phyloP scores from a whole-genome alignment of 2,113 vertebrate species.

The Leptocoma aspasia region DNA sequence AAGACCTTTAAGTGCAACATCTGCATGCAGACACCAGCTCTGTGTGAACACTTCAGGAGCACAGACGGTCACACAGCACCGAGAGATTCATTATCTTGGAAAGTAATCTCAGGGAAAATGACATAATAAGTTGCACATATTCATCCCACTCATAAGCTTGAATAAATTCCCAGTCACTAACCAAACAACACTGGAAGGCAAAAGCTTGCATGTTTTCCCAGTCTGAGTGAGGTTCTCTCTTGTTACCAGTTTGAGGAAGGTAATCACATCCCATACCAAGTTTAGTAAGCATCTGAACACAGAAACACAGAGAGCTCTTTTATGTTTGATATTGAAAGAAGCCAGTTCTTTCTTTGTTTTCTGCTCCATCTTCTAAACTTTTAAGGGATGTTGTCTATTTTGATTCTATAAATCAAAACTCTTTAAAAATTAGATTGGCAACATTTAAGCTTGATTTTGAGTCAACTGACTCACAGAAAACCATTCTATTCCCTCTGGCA shows the following conservation, averaged over 20 bases:
- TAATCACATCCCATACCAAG: background rate
- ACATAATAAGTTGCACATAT: slow-evolving; percentile 9
- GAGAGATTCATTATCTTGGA: background rate
- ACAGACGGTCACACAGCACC: background rate
- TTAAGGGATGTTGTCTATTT: background rate
- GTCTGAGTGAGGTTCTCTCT: background rate
- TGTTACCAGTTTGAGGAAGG: background rate
- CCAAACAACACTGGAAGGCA: background rate
- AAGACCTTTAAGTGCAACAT: slow-evolving; percentile 11
- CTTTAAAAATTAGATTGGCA: background rate
- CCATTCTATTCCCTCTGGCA: background rate
- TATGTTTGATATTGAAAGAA: background rate
- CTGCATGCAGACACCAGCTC: background rate
- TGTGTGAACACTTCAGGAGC: background rate
- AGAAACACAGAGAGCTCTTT: background rate
- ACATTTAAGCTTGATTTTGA: background rate
- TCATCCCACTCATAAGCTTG: background rate
- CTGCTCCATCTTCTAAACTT: background rate
- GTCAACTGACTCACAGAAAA: background rate
- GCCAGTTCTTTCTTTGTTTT: background rate
- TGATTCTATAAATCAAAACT: background rate
- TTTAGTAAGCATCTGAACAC: background rate
- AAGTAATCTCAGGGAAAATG: background rate
- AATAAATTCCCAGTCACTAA: slow-evolving; percentile 1
- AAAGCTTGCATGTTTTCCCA: background rate